phyloP scores from a whole-genome alignment of 2,797 vertebrate genomes.

The Rhincodon typus region DNA sequence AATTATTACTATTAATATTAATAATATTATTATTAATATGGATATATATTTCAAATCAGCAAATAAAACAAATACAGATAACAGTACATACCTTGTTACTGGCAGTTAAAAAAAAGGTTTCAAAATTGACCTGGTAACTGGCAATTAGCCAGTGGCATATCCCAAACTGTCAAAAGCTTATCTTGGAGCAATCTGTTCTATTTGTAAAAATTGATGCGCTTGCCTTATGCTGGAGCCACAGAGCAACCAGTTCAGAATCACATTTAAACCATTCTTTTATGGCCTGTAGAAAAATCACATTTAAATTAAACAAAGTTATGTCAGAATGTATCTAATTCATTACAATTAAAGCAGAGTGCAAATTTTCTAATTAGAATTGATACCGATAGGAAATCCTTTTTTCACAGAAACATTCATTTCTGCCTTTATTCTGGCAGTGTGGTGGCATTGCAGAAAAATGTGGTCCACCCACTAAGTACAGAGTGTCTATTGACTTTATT shows the following conservation, averaged over 20 bases:
- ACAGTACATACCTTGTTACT: neutral
- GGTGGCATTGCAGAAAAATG: neutral
- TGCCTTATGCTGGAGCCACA: neutral
- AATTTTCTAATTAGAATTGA: conserved; percentile 26
- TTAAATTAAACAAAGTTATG: neutral
- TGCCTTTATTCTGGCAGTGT: conserved; percentile 13
- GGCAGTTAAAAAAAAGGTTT: neutral
- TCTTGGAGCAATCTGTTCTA: neutral
- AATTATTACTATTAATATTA: no score
- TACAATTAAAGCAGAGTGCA: conserved; percentile 11
- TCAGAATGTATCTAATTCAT: conserved; percentile 21
- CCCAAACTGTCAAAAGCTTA: neutral
- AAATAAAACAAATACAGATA: neutral
- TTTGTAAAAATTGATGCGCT: neutral
- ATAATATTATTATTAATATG: no score
- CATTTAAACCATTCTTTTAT: conserved; percentile 13
- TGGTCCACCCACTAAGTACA: conserved; percentile 24
- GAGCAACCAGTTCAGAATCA: neutral
- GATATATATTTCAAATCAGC: neutral
- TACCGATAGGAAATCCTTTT: neutral
- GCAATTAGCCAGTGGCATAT: neutral
- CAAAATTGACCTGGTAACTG: neutral
- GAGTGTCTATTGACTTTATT: conserved; percentile 43
- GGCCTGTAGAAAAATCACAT: neutral
- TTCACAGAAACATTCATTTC: neutral